These are phyloP conservation scores for Corythornis cristatus DNA, from an alignment of 2,113 vertebrate species.

Conservation along the genomic window DNA sequence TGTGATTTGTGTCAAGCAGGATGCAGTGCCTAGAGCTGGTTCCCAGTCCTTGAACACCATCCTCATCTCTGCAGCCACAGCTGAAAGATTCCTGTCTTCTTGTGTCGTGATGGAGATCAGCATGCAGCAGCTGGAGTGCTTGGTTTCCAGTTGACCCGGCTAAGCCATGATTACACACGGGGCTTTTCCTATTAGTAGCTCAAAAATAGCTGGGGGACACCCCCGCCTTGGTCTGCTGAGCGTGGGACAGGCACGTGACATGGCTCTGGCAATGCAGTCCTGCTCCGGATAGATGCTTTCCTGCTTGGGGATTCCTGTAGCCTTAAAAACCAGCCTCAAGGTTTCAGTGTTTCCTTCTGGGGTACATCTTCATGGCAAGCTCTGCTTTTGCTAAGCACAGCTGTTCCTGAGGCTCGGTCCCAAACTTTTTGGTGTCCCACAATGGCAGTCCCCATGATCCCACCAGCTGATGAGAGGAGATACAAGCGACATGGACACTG, in stretches of 20 bases:
- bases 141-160: not conserved
- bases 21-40: not conserved
- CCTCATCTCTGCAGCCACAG: not conserved
- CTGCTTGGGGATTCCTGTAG: not conserved
- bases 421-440: not conserved
- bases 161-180: not conserved
- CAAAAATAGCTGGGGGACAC: not conserved
- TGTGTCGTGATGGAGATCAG: rapidly evolving
- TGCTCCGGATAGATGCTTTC: not conserved
- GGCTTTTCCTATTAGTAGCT: not conserved
- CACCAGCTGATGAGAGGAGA: not conserved
- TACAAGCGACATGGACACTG: rapidly evolving
- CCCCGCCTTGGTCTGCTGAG: not conserved
- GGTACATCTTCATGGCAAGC: not conserved
- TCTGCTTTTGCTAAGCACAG: not conserved
- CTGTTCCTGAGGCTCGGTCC: not conserved
- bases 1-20: not conserved
- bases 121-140: not conserved
- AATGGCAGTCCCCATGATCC: rapidly evolving
- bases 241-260: not conserved
- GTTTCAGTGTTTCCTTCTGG: not conserved
- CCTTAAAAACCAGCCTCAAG: not conserved
- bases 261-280: not conserved
- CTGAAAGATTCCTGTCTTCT: not conserved
- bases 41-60: not conserved